Conservation (phyloP, 1,140 invertebrate species). For the Cotesia glomerata region DNA sequence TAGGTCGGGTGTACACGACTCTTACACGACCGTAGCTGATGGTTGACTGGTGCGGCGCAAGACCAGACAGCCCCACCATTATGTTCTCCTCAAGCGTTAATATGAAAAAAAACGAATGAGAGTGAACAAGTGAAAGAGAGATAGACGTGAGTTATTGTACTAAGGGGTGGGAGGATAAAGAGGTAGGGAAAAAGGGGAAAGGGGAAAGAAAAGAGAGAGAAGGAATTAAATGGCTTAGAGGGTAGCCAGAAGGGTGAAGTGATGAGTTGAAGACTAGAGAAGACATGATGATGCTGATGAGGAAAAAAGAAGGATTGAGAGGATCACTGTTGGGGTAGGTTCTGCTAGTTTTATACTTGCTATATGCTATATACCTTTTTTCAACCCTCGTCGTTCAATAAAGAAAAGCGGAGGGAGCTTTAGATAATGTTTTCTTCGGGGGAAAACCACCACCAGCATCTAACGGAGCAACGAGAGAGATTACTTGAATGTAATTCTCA, state of each 20-base stretch:
- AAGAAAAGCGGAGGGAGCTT: conserved; percentile 11
- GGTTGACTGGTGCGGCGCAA: conserved; percentile 62
- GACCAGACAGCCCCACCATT: conserved; percentile 56
- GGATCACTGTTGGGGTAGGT: conserved; percentile 51
- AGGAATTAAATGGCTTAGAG: conserved; percentile 24
- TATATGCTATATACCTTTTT: neutral
- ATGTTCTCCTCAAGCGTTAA: conserved; percentile 30
- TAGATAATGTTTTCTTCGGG: neutral
- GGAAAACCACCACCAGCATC: neutral
- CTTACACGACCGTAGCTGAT: conserved; percentile 59
- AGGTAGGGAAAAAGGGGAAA: conserved; percentile 24
- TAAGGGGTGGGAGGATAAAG: neutral
- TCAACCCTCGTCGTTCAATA: too few species aligned
- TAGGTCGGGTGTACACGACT: conserved; percentile 32
- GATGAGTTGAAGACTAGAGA: conserved; percentile 22
- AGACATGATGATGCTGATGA: neutral
- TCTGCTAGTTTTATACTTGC: conserved; percentile 18
- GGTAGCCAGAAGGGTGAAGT: conserved; percentile 12
- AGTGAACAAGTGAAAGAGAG: conserved; percentile 31
- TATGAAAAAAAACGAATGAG: neutral
- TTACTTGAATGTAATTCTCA: conserved; percentile 36
- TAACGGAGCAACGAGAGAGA: neutral
- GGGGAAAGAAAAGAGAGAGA: conserved; percentile 35
- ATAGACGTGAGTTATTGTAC: conserved; percentile 5
- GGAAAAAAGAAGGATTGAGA: conserved; percentile 36